These are phyloP conservation scores for Rhabdomys dilectus DNA, from an alignment of 2,113 vertebrate species.

Conservation along the genomic window DNA sequence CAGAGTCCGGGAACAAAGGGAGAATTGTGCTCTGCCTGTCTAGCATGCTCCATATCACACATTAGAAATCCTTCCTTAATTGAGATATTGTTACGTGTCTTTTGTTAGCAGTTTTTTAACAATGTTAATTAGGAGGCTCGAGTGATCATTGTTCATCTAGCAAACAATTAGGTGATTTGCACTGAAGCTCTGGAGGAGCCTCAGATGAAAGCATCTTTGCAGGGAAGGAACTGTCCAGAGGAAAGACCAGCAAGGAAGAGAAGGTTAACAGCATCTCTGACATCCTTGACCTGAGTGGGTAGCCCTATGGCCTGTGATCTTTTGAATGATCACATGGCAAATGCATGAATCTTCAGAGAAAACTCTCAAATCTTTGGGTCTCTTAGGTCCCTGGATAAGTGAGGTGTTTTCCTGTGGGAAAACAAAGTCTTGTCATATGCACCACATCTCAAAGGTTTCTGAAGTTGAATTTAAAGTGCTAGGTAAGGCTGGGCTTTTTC, in stretches of 20 bases:
- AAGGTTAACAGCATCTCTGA: conserved; percentile 35
- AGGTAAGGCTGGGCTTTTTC: neutral
- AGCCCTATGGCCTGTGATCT: neutral
- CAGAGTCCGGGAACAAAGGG: conserved; percentile 85
- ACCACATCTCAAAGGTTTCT: neutral
- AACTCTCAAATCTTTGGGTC: neutral
- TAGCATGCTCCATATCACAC: conserved; percentile 87
- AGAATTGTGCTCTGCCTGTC: conserved; percentile 87
- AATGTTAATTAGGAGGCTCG: conserved; percentile 88
- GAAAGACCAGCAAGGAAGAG: no score
- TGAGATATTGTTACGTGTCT: conserved; percentile 89
- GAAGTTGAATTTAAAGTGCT: neutral
- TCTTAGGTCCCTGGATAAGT: neutral
- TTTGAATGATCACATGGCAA: neutral
- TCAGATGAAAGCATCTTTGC: conserved; percentile 72
- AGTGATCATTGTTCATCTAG: conserved; percentile 88
- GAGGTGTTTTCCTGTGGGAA: neutral
- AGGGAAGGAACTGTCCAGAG: neutral
- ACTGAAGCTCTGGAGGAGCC: conserved; percentile 75
- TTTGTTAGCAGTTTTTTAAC: conserved; percentile 90
- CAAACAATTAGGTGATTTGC: conserved; percentile 89
- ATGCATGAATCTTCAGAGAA: neutral
- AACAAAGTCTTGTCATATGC: neutral
- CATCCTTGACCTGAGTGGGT: neutral
- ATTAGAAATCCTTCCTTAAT: conserved; percentile 88